phyloP scores from a whole-genome alignment of 2,113 vertebrate species.

The Pelecanus crispus region DNA sequence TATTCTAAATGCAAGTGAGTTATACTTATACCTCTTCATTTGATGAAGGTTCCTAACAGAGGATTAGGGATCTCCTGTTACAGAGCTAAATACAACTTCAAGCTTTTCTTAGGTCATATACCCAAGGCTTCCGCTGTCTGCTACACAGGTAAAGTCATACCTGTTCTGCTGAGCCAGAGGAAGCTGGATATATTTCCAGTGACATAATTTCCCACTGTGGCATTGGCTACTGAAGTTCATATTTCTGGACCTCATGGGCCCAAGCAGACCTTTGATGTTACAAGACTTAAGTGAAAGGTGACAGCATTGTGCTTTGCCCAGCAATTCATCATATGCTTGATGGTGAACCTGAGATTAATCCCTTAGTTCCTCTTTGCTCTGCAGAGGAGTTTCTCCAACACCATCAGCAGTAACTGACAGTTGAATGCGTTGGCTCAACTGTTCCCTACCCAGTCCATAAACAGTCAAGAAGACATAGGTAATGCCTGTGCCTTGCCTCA shows the following conservation, averaged over 20 bases:
- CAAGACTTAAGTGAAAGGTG: background rate
- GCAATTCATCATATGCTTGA: background rate
- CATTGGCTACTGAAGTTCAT: background rate
- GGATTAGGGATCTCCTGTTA: background rate
- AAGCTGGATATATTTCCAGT: background rate
- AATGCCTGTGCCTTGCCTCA: background rate
- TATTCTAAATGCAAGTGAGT: background rate
- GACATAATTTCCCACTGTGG: background rate
- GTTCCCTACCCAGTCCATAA: background rate
- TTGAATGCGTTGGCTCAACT: background rate
- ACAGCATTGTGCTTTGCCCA: background rate
- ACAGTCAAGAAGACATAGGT: background rate
- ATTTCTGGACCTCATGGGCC: background rate
- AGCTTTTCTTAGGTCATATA: background rate
- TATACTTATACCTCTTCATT: background rate
- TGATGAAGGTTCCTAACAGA: background rate
- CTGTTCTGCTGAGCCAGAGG: background rate
- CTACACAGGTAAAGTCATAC: background rate
- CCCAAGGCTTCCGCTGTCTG: background rate
- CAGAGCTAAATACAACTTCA: background rate
- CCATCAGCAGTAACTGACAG: rapidly evolving
- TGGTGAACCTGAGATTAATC: background rate
- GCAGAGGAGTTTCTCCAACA: background rate
- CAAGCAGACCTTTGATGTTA: background rate
- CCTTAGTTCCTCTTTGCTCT: background rate